phyloP scores from a whole-genome alignment of 2,797 vertebrate genomes.

The Podargus strigoides region DNA sequence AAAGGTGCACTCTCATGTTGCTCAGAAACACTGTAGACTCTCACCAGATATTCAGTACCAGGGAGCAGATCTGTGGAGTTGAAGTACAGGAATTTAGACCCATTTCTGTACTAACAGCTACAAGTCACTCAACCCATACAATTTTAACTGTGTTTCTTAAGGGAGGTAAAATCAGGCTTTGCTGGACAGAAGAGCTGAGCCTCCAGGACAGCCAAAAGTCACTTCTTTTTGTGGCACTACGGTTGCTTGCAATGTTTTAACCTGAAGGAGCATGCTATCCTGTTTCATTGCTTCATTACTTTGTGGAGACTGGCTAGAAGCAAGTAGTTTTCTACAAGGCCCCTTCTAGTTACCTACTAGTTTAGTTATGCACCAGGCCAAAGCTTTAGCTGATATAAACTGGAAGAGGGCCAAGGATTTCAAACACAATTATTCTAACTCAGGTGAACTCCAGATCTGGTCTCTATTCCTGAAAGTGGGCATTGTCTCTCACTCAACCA shows the following conservation, averaged over 20 bases:
- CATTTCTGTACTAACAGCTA: background rate
- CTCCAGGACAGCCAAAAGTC: background rate
- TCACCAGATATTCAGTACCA: conserved; percentile 90
- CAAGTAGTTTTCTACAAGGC: background rate
- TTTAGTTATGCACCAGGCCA: background rate
- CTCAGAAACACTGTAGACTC: conserved; percentile 89
- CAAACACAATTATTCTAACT: background rate
- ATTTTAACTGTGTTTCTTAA: background rate
- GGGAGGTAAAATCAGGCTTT: background rate
- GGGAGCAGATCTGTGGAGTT: conserved; percentile 86
- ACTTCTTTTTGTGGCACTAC: background rate
- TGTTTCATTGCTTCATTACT: background rate
- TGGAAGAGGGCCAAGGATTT: background rate
- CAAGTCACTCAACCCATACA: background rate
- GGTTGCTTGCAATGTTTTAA: background rate
- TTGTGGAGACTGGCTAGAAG: background rate
- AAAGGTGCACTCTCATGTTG: conserved; percentile 87
- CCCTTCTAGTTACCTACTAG: background rate
- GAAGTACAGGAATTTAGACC: background rate
- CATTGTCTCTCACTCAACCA: background rate
- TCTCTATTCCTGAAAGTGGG: background rate
- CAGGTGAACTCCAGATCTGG: background rate
- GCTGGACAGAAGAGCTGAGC: background rate
- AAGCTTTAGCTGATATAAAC: background rate
- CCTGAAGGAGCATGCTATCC: background rate